Percentiles rank a stretch among this genome's conserved stretches.
Evolutionary conservation across 2,113 vertebrate genomes (phyloP).

Genomic region (Hippocampus comes): DNA sequence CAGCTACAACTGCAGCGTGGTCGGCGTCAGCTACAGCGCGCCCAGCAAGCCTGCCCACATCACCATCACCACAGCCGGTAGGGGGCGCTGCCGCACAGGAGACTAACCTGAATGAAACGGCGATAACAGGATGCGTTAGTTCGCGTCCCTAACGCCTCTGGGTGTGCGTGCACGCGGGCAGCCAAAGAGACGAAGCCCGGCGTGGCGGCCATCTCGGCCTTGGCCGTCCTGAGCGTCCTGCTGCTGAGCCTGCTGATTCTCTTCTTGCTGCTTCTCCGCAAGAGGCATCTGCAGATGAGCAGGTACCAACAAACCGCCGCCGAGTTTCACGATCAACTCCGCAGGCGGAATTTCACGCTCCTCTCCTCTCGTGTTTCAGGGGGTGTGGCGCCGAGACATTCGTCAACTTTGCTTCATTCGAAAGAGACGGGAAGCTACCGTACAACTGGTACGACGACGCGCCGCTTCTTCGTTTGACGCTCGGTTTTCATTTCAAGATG

Average conservation of each 20-base stretch:
- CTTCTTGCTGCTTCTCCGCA: slow-evolving; percentile 85
- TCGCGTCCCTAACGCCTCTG: not conserved
- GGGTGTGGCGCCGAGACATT: slow-evolving; percentile 93
- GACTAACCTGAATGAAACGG: not conserved
- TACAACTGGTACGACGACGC: slow-evolving; percentile 87
- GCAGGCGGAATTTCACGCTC: not conserved
- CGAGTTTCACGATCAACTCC: not conserved
- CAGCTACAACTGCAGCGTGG: slow-evolving; percentile 89
- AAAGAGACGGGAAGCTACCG: slow-evolving; percentile 91
- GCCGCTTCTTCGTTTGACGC: not conserved
- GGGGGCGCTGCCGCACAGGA: slow-evolving; percentile 8
- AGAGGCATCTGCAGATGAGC: slow-evolving; percentile 90
- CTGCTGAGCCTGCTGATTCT: slow-evolving; percentile 85
- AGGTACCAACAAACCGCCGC: slow-evolving; percentile 16
- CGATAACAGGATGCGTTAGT: not conserved
- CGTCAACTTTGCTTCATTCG: slow-evolving; percentile 93
- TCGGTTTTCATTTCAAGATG: no score
- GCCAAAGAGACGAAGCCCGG: slow-evolving; percentile 92
- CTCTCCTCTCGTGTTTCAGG: slow-evolving; percentile 63
- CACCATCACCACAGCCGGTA: slow-evolving; percentile 84
- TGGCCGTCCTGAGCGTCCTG: slow-evolving; percentile 87
- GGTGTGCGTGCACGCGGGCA: slow-evolving; percentile 35
- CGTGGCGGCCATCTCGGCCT: slow-evolving; percentile 85
- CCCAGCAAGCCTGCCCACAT: slow-evolving; percentile 82
- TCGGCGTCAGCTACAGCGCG: slow-evolving; percentile 87